phyloP scores from a whole-genome alignment of 2,113 vertebrate species.

The Coptodon rendalli region DNA sequence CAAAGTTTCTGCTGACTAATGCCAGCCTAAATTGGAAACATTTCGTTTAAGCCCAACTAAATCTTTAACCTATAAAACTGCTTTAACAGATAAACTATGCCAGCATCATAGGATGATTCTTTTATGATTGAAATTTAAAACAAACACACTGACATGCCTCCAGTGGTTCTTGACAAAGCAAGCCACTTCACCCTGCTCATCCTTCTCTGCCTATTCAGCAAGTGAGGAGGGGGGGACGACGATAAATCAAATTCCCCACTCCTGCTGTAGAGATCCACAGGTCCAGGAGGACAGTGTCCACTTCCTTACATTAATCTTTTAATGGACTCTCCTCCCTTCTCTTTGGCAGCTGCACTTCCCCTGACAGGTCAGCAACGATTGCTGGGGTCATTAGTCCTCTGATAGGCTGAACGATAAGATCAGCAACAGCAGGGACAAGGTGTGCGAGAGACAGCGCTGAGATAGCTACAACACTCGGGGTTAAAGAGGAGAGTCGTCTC shows the following conservation, averaged over 20 bases:
- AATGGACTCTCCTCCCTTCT: constrained; percentile 72
- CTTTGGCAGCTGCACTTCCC: constrained; percentile 64
- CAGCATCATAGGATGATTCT: background rate
- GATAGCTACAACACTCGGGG: constrained; percentile 30
- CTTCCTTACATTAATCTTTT: constrained; percentile 78
- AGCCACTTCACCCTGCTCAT: constrained; percentile 27
- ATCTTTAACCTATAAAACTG: background rate
- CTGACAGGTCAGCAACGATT: constrained; percentile 62
- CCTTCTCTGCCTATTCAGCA: constrained; percentile 54
- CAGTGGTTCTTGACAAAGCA: constrained; percentile 32
- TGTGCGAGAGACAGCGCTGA: constrained; percentile 43
- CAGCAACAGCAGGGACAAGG: constrained; percentile 61
- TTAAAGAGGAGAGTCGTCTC: constrained; percentile 26
- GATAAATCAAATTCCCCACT: constrained; percentile 68
- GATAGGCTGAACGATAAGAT: constrained; percentile 69
- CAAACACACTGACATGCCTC: background rate
- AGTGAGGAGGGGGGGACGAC: background rate
- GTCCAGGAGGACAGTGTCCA: constrained; percentile 70
- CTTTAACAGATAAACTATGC: background rate
- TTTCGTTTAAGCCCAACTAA: background rate
- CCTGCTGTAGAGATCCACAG: constrained; percentile 57
- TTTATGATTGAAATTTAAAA: background rate
- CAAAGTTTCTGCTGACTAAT: constrained; percentile 23
- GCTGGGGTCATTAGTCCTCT: constrained; percentile 71
- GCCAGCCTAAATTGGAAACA: background rate